A percentile compares a stretch with the other conserved stretches of the same genome.
Conservation (phyloP, 2,797 vertebrate genomes). For the Loriculus beryllinus region DNA sequence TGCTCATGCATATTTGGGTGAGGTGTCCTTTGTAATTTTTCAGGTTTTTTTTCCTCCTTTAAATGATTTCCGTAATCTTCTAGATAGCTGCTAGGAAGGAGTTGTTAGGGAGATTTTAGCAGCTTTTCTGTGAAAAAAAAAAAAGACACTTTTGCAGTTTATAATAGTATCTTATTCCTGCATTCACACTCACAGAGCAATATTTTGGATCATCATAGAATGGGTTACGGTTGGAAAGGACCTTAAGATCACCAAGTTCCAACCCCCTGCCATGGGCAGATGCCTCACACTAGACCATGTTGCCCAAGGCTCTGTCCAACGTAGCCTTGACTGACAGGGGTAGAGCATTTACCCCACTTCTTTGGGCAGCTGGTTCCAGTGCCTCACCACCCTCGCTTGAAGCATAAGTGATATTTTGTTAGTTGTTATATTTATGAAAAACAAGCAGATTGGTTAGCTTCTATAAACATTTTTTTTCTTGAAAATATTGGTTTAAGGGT, state of each 20-base stretch:
- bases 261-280: not conserved
- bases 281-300: not conserved
- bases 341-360: not conserved
- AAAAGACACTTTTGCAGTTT: not conserved
- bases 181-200: rapidly evolving
- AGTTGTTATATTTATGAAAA: not conserved
- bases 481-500: not conserved
- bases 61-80: not conserved
- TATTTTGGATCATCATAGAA: not conserved
- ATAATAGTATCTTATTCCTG: not conserved
- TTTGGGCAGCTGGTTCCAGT: not conserved
- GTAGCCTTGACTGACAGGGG: not conserved
- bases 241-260: not conserved
- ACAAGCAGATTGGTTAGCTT: not conserved
- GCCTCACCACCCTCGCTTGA: not conserved
- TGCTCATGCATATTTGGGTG: not conserved
- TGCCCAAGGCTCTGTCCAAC: not conserved
- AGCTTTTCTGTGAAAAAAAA: not conserved
- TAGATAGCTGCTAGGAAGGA: not conserved
- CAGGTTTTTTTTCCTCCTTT: not conserved
- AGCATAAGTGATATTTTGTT: not conserved
- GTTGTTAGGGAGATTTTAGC: not conserved
- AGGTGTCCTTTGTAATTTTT: not conserved
- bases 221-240: not conserved
- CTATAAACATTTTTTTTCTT: not conserved